phyloP scores from a whole-genome alignment of 2,113 vertebrate species.

The Acanthochromis polyacanthus region DNA sequence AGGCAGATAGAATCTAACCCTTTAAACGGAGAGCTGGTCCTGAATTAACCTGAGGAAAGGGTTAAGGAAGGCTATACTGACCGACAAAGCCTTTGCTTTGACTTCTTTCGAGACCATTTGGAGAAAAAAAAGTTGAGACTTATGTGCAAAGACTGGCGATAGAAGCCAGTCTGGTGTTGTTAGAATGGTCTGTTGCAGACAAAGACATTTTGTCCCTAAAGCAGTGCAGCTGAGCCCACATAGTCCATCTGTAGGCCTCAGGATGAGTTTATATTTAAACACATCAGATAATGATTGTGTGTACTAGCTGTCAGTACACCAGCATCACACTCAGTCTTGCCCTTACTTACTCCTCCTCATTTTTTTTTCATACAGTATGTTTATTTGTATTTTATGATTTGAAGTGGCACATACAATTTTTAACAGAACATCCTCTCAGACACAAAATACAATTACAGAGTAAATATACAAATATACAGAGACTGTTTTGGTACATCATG shows the following conservation, averaged over 20 bases:
- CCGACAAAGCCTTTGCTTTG: not conserved
- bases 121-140: not conserved
- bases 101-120: not conserved
- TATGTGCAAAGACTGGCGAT: not conserved
- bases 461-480: too few relatives aligned
- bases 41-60: too few relatives aligned
- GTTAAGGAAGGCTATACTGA: too few relatives aligned
- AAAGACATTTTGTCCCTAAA: constrained; percentile 43
- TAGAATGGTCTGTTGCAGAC: not conserved
- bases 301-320: constrained; percentile 26
- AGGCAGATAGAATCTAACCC: too few relatives aligned
- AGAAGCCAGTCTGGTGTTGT: constrained; percentile 8
- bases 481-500: too few relatives aligned
- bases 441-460: too few relatives aligned
- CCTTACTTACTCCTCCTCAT: not conserved
- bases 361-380: not conserved
- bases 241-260: constrained; percentile 26
- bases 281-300: constrained; percentile 14
- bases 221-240: constrained; percentile 66
- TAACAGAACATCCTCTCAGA: too few relatives aligned
- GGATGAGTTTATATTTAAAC: constrained; percentile 61
- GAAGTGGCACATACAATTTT: too few relatives aligned
- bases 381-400: too few relatives aligned
- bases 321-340: constrained; percentile 5
- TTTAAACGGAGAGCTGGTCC: too few relatives aligned